Evolutionary conservation across 1,140 invertebrate genomes (phyloP).

Genomic region (Listronotus bonariensis): DNA sequence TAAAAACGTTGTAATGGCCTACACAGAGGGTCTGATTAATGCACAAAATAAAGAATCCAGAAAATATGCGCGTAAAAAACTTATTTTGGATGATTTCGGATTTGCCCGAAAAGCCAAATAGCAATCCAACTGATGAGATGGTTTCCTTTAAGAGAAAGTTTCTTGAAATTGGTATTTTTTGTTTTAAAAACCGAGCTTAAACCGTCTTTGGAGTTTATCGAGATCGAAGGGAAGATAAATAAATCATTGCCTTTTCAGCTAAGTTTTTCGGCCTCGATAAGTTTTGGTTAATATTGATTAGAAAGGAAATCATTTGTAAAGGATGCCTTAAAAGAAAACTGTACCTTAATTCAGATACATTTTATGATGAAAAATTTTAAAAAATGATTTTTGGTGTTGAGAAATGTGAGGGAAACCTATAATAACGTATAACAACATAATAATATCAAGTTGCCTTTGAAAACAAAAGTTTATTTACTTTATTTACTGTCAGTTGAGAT

Average conservation of each 20-base stretch:
- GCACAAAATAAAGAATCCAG: no score
- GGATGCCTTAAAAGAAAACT: background rate
- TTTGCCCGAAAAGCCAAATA: background rate
- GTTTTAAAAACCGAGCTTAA: slow-evolving; percentile 21
- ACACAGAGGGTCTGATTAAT: no score
- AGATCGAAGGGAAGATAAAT: slow-evolving; percentile 25
- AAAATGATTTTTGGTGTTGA: no score
- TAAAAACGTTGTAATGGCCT: no score
- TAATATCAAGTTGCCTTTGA: no score
- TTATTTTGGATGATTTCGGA: background rate
- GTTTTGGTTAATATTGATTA: slow-evolving; percentile 2
- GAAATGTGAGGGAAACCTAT: no score
- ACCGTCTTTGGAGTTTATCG: slow-evolving; percentile 22
- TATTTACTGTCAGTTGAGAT: no score
- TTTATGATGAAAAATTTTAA: no score
- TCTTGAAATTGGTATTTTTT: slow-evolving; percentile 12
- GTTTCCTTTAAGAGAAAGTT: slow-evolving; percentile 3
- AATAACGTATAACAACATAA: no score
- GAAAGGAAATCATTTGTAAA: slow-evolving; percentile 1
- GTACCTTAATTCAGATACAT: no score
- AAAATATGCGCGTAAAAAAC: no score
- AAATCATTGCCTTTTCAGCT: slow-evolving; percentile 18
- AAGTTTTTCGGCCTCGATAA: slow-evolving; percentile 8
- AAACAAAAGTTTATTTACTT: no score
- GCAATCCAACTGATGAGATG: slow-evolving; percentile 21